phyloP scores from a whole-genome alignment of 2,113 vertebrate species.

The Mungos mungo region DNA sequence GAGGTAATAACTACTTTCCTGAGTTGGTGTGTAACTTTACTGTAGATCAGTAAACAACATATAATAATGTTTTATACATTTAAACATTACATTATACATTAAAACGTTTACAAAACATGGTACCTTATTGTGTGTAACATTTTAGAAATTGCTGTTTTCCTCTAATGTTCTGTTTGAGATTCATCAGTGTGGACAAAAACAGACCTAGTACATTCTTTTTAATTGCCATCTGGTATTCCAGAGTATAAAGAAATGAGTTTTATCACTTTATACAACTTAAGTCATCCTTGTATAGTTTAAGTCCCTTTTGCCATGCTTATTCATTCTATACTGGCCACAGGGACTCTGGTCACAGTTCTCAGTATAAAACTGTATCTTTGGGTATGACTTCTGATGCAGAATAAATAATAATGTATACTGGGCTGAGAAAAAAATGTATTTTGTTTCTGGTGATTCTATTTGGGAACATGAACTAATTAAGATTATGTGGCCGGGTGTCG shows the following conservation, averaged over 20 bases:
- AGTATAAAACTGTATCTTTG: neutral
- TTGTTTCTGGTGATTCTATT: neutral
- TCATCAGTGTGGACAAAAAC: neutral
- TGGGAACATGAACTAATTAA: neutral
- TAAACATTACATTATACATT: neutral
- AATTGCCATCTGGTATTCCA: neutral
- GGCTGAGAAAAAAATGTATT: neutral
- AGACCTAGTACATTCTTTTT: neutral
- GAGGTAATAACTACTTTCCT: neutral
- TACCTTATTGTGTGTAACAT: neutral
- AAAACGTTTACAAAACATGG: neutral
- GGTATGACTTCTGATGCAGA: neutral
- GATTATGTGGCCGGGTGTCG: neutral
- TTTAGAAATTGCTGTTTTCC: slow-evolving; percentile 28
- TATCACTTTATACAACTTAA: neutral
- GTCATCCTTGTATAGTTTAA: neutral
- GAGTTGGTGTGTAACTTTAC: neutral
- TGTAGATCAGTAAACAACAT: neutral
- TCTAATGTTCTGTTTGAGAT: neutral
- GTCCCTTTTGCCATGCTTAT: neutral
- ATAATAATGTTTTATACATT: neutral
- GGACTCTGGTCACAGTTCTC: neutral
- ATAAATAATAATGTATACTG: neutral
- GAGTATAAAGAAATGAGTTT: neutral
- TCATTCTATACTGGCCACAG: neutral